Evolutionary conservation across 2,797 vertebrate genomes (phyloP), one percentile per base, ranked within the genome.

Genomic region (Dendrocincla tyrannina): DNA sequence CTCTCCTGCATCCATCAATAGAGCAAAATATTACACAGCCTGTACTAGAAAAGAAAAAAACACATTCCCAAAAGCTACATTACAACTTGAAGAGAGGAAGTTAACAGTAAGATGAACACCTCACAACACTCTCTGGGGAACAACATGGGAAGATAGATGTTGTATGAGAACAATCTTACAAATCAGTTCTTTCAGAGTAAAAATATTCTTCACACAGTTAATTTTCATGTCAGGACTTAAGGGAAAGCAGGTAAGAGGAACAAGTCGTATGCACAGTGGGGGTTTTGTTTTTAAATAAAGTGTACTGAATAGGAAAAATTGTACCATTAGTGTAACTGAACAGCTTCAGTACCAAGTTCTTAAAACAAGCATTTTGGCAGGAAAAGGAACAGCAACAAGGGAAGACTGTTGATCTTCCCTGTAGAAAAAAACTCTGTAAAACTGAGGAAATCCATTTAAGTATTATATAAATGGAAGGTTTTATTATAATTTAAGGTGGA

Each of bases 141-240:
- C 17, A 64, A n/a, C 19, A n/a, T 4, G 5, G 35, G 20, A 44
- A 16, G 22, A 56, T 7, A 32, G 0, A 27, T 0, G 7, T 19
- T 67, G 19, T 62, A n/a, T 12, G n/a, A 67, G 50, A 56, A 32
- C 32, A 68, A 25, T 17, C 27, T 64, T 28, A 47, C 9, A 58
- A 68, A 67, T 53, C 28, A 39, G 4, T 58, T 76, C 9, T 58
- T 82, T 63, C 89, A 74, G 16, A 52, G 24, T 24, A 63, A 87
- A 83, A 87, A 76, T 8, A 44, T 78, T 27, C 33, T 58, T 83
- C 30, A 60, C 35, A n/a, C 2, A 10, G 22, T 30, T 59, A 58
- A 55, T 55, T 62, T 60, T 88, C 41, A 44, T 10, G 37, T 37
- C 50, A 42, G 22, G 41, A 50, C 33, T 70, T 56, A 5, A 56